Base-by-base conservation (phyloP, 2,888 invertebrate genomes). In the Germaria angustata region DNA sequence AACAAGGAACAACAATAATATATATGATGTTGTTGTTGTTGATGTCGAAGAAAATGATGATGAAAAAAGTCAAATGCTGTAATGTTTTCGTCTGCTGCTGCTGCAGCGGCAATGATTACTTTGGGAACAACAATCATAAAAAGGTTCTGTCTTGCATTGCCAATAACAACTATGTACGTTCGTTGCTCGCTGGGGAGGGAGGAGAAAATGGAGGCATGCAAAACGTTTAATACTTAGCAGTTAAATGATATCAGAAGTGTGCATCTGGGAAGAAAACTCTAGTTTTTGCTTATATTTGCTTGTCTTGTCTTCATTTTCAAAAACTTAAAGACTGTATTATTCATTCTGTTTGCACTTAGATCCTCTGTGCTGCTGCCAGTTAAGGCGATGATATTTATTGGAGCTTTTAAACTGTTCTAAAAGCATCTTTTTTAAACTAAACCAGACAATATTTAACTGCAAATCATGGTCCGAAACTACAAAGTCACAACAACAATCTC, bases 221-320 rank as follows among this genome's bases (percentile, higher is more conserved):
- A 81, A 78, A 69, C 49, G 73, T 78, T 79, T 73, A 79, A 82
- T 76, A 75, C 71, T 82, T 76, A 59, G 82, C 66, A 71, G 71
- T 80, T 77, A 59, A 61, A 66, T 77, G 71, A 83, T 85, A 85
- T 85, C 85, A 83, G 85, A 84, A 85, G 85, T 85, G 85, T 85
- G 85, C 85, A 85, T 85, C 85, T 85, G 76, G 66, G 75, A 82
- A 82, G 78, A 79, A 59, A 22, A 65, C 65, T 79, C 44, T n/a
- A 68, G 34, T 22, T 59, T 57, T 65, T 68, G 17, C 24, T 51
- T 68, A n/a, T 24, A 24, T 53, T 41, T 34, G n/a, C 20, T 55
- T 77, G 22, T 44, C 77, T 71, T 79, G 71, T 72, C 78, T 72
- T 51, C 49, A 72, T 79, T 79, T 71, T 22, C 11, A 34, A 66